Evolutionary conservation across 2,113 vertebrate species (phyloP), one percentile per base, ranked within the genome.

Genomic region (Setophaga coronata): DNA sequence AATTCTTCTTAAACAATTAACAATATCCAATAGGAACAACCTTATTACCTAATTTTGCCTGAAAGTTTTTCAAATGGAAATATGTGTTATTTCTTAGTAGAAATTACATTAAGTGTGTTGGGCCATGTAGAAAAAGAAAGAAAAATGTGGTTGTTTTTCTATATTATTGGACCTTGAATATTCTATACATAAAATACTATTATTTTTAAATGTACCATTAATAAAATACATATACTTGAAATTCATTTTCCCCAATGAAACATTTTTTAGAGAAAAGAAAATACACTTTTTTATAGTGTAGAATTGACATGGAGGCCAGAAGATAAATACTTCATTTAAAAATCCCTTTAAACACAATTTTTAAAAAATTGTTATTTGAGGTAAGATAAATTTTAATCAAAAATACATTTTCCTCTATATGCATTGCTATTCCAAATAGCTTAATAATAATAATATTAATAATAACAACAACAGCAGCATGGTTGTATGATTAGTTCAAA

Each of bases 1-100:
- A 90, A 72, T 65, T 87, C 18, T 82, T 85, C 57, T 86, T 93
- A 94, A 96, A 54, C 14, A 80, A 50, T 81, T 80, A 91, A n/a
- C 4, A 11, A 31, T 29, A 61, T 66, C 45, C 4, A 82, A 66
- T 94, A 93, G 93, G 43, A 18, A 76, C 78, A 91, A 69, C 3
- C 16, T 66, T 56, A 15, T 43, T 34, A 65, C 45, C n/a, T 82
- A 83, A 90, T 92, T 95, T 82, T 93, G 1, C 36, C 53, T 89
- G 36, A 43, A 87, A 60, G 7, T 7, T 86, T 93, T 92, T 89
- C 66, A 56, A 66, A 28, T 20, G 2, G 33, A 67, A 91, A 56
- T 62, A 38, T 24, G 7, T 20, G 38, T 61, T 57, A 21, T 61
- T 91, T 90, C 56, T 33, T 72, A 33, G 45, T 10, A 81, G 24